Evolutionary conservation across 2,888 invertebrate species (phyloP), one percentile per base, ranked within the genome.

Genomic region (Xylota segnis): DNA sequence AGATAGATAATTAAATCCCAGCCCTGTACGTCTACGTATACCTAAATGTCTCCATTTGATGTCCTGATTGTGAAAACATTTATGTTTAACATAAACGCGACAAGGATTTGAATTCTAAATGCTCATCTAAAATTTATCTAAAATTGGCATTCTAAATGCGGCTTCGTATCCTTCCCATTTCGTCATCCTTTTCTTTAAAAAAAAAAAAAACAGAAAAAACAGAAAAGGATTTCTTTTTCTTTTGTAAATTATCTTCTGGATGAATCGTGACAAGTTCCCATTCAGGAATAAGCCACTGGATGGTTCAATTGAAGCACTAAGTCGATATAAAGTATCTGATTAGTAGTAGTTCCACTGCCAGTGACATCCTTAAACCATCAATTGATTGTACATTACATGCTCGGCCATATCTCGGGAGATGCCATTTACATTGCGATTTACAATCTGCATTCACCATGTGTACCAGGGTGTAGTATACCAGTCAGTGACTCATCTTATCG

Each of bases 401-500:
- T 16, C 32, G 16, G n/a, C n/a, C n/a, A n/a, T 32, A 56, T 61
- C 61, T 43, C 14, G 47, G 72, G 34, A n/a, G n/a, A 54, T 78
- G 79, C 66, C 81, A 68, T 68, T 68, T 52, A 37, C 58, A 81
- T 23, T 23, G 23, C 23, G 23, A 23, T 23, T 23, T 23, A 23
- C 23, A 23, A 23, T 77, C 76, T 83, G 77, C 71, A 83, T 77
- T 66, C 65, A 29, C 61, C 52, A 50, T 40, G 54, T 56, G 29
- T 50, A 68, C 23, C 59, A 63, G 32, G 43, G 29, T 66, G 12
- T 32, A 32, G 66, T 78, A 68, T 78, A 23, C 2, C 23, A 23
- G 83, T 74, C 84, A 84, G 68, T 84, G 84, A 84, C 75, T 81
- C 75, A 81, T 83, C 74, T 76, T 76, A 66, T 77, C 79, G 50